Conservation (phyloP, 1,140 invertebrate genomes). For the Lepidotrigona ventralis region DNA sequence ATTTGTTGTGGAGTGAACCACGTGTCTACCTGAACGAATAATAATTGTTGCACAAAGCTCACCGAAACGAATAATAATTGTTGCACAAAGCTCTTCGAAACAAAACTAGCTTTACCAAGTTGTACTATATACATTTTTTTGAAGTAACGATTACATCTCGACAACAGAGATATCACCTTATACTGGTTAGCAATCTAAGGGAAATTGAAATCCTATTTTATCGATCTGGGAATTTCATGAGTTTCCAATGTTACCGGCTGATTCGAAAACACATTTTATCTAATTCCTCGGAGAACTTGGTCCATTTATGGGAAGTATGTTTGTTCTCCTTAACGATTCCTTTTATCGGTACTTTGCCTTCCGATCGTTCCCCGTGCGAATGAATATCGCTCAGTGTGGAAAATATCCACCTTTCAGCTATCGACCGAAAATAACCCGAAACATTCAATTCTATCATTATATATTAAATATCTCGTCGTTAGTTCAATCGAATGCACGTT, state of each 20-base stretch:
- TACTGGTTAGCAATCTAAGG: background rate
- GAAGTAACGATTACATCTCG: background rate
- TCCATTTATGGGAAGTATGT: conserved; percentile 20
- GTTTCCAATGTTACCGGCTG: conserved; percentile 1
- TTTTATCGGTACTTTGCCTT: conserved; percentile 4
- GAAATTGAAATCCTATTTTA: conserved; percentile 33
- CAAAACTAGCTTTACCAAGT: background rate
- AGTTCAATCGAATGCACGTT: background rate
- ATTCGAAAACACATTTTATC: conserved; percentile 1
- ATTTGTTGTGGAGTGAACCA: no score
- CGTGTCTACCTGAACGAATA: no score
- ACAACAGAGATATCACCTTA: background rate
- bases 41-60: no score
- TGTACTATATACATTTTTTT: background rate
- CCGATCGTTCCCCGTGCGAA: background rate
- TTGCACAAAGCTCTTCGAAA: background rate
- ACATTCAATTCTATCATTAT: background rate
- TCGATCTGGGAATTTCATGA: conserved; percentile 19
- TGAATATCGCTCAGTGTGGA: background rate
- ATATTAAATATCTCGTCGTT: no score
- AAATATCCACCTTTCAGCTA: no score
- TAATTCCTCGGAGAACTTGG: conserved; percentile 8
- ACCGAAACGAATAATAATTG: no score
- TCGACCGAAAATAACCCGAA: background rate
- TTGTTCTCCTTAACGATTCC: conserved; percentile 16